Conservation (phyloP, 2,888 invertebrate genomes). For the Diarsia dahlii region DNA sequence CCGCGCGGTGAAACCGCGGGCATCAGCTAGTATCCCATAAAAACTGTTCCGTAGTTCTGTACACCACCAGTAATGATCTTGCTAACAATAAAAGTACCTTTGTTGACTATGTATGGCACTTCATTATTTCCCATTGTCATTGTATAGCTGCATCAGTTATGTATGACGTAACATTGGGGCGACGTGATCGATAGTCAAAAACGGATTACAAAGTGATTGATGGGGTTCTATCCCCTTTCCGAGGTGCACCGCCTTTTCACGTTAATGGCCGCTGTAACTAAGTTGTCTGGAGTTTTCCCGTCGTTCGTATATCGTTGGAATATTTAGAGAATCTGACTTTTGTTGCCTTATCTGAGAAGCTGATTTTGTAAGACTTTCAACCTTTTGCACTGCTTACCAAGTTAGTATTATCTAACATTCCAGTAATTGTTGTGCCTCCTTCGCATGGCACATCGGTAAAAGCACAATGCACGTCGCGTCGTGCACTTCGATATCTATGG, state of each 20-base stretch:
- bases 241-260: slow-evolving; percentile 47
- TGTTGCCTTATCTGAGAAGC: slow-evolving; percentile 5
- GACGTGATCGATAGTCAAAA: slow-evolving; percentile 73
- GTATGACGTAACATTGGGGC: slow-evolving; percentile 50
- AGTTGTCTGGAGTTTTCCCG: slow-evolving; percentile 37
- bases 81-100: background rate
- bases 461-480: slow-evolving; percentile 53
- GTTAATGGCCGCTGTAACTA: slow-evolving; percentile 39
- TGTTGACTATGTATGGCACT: slow-evolving; percentile 21
- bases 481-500: slow-evolving; percentile 37
- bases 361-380: slow-evolving; percentile 24
- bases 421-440: slow-evolving; percentile 33
- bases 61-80: background rate
- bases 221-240: slow-evolving; percentile 67
- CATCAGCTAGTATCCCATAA: background rate
- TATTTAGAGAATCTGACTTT: background rate
- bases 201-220: slow-evolving; percentile 74
- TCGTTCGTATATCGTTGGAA: slow-evolving; percentile 13
- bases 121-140: slow-evolving; percentile 42
- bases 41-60: background rate
- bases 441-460: slow-evolving; percentile 23
- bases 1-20: too few species aligned
- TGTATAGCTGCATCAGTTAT: slow-evolving; percentile 28
- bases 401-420: slow-evolving; percentile 25
- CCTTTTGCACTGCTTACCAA: slow-evolving; percentile 29